Base-by-base conservation (phyloP, 2,888 invertebrate genomes). In the Podotricha telesiphe region DNA sequence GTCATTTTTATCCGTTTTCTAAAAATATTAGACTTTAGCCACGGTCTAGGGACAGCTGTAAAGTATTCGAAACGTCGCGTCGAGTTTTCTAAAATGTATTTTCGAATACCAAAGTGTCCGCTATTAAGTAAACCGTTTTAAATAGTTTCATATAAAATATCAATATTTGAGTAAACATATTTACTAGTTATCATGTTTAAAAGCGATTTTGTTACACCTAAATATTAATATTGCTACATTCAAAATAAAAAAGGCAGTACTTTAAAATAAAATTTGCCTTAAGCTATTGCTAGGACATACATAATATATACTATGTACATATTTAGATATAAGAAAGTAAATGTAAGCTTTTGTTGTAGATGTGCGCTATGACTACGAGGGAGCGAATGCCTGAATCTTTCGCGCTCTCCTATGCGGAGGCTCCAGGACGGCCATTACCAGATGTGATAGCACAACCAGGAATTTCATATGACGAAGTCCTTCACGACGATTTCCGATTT, bases 401-500 rank as follows among this genome's bases (percentile, higher is more conserved):
- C 72, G 90, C 92, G 55, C 84, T 92, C 45, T 82, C 90, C 20
- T 92, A 91, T 78, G 93, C 91, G 56, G 94, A 94, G 78, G 91
- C 93, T 58, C 88, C 93, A 0, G 94, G 94, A 5, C 87, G 93
- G 76, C 94, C 94, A 22, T 83, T 94, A 50, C 92, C 93, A 5
- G 92, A 91, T 80, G 84, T 87, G 82, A 93, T 91, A 75, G 94
- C 94, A 68, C 95, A 94, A 83, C 94, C 95, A 56, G 95, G 96
- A 71, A 94, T 97, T 72, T 97, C 97, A 78, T 97, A 97, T 85
- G 97, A 97, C 84, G 97, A 97, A 86, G 96, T 97, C 79, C 94
- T 97, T 67, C 97, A 97, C 83, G 97, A 97, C 83, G 96, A 96
- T 90, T 97, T 97, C 87, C 95, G 96, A 81, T 98, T 98, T 90